Evolutionary conservation across 1,140 invertebrate genomes (phyloP), one percentile per base, ranked within the genome.

Genomic region (Lasaia peninsularis): DNA sequence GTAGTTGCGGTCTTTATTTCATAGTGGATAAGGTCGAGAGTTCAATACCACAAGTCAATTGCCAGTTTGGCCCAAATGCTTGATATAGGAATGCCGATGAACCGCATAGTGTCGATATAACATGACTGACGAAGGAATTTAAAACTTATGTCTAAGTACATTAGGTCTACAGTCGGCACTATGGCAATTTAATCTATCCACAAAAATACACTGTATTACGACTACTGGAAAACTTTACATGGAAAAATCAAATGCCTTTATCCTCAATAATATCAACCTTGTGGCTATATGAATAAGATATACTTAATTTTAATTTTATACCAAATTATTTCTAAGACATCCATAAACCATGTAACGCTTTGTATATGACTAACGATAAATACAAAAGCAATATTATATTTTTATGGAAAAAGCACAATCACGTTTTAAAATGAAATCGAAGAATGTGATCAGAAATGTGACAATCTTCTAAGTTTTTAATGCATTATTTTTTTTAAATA

Each of bases 61-160:
- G 31, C 24, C 59, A 31, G 49, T 20, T 55, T 52, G 53, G 59
- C 53, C 50, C 49, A 50, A 61, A 56, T 61, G 59, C 59, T 60
- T 28, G 14, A 55, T 55, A 57, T 24, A 60, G 52, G 59, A 51
- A 56, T 56, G 53, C 53, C 20, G 59, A 48, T 61, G 40, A 54
- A 49, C 18, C 18, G 20, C 34, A 53, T 16, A 61, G 52, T 56
- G 52, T 49, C 53, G 53, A 61, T 52, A 40, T 14, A 35, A 61
- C 32, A 58, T 51, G 48, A 37, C 59, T 44, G 53, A 56, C 44
- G 31, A 56, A 55, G 52, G 44, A 40, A 53, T 18, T 32, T 32
- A 37, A 14, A 37, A 7, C 18, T 20, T 53, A 28, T 32, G 24
- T 33, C 24, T 14, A 12, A 24, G 31, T n/a, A 32, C n/a, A 51